These are phyloP conservation scores for Carduelis carduelis DNA, from an alignment of 2,797 vertebrate genomes.

Conservation along the genomic window DNA sequence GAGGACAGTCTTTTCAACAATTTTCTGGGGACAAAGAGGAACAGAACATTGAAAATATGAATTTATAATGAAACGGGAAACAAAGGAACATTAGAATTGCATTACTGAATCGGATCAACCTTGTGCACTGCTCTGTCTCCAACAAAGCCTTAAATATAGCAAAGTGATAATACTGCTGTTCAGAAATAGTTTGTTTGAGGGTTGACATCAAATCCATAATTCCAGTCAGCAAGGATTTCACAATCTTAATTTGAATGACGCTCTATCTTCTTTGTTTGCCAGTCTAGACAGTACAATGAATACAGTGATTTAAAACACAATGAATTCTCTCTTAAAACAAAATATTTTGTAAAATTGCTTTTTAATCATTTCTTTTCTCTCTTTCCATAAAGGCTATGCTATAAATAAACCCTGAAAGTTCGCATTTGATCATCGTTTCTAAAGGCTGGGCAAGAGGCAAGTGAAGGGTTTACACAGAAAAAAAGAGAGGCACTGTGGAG, in stretches of 20 bases:
- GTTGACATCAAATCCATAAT: conserved; percentile 68
- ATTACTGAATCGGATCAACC: conserved; percentile 54
- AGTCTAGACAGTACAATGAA: conserved; percentile 76
- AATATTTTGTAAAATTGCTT: conserved; percentile 78
- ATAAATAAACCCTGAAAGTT: conserved; percentile 80
- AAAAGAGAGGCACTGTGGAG: conserved; percentile 73
- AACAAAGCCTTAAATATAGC: conserved; percentile 74
- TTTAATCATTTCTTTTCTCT: conserved; percentile 80
- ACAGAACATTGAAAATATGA: conserved; percentile 72
- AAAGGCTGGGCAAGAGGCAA: conserved; percentile 72
- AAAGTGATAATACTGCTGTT: conserved; percentile 69
- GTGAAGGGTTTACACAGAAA: conserved; percentile 69
- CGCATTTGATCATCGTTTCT: conserved; percentile 74
- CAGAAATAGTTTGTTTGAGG: conserved; percentile 72
- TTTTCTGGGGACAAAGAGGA: conserved; percentile 65
- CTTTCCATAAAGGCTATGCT: conserved; percentile 71
- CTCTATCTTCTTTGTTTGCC: conserved; percentile 70
- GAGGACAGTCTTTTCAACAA: conserved; percentile 65
- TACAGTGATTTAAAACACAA: conserved; percentile 74
- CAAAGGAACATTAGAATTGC: conserved; percentile 52
- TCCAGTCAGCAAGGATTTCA: conserved; percentile 66
- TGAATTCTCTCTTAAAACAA: conserved; percentile 78
- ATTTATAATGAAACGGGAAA: conserved; percentile 69
- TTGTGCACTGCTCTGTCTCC: conserved; percentile 43
- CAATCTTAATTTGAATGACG: conserved; percentile 68